Percentiles rank a stretch among this genome's conserved stretches.
phyloP scores from a whole-genome alignment of 2,888 invertebrate genomes.

The Diarsia mendica region DNA sequence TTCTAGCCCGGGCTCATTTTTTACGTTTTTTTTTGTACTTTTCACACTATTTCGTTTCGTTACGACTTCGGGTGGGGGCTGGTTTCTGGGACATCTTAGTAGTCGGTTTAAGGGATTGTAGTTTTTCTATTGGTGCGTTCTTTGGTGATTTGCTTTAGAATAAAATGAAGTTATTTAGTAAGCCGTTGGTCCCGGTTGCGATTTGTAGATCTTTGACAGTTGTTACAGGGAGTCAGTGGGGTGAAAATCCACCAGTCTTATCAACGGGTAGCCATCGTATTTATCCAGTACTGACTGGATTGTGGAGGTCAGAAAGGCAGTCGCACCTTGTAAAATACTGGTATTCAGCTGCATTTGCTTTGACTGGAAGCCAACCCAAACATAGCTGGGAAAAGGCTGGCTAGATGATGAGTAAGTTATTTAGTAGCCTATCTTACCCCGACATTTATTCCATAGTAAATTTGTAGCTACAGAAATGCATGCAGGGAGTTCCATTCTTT shows the following conservation, averaged over 20 bases:
- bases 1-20: conserved; percentile 79
- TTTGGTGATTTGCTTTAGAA: background rate
- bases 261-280: too few relatives aligned
- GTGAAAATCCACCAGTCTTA: too few relatives aligned
- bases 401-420: background rate
- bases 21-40: conserved; percentile 78
- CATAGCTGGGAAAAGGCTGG: too few relatives aligned
- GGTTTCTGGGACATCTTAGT: conserved; percentile 54
- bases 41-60: conserved; percentile 83
- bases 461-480: background rate
- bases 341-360: too few relatives aligned
- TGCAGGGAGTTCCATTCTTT: too few relatives aligned
- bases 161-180: background rate
- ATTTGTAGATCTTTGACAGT: too few relatives aligned
- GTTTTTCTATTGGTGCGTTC: background rate
- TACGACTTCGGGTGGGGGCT: conserved; percentile 63
- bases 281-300: too few relatives aligned
- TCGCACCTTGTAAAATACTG: too few relatives aligned
- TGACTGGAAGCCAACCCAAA: too few relatives aligned
- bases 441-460: background rate
- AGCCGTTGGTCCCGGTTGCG: too few relatives aligned
- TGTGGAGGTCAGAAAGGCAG: too few relatives aligned
- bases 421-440: background rate
- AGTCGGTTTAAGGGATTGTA: conserved; percentile 22
- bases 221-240: too few relatives aligned